These are phyloP conservation scores for Dolomedes plantarius DNA, from an alignment of 2,888 invertebrate species.

Conservation along the genomic window DNA sequence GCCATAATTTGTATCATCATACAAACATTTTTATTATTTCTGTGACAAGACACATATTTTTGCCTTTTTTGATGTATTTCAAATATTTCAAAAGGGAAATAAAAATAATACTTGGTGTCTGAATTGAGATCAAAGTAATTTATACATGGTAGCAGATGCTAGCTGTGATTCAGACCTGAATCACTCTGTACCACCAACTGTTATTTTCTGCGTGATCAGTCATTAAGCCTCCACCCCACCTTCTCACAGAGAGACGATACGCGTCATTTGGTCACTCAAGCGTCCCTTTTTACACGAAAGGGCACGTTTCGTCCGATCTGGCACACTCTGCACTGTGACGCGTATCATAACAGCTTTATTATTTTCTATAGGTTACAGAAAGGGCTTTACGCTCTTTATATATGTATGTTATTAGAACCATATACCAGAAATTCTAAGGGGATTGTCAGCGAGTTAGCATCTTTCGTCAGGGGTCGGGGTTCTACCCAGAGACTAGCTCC, in stretches of 20 bases:
- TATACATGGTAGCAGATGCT: conserved; percentile 38
- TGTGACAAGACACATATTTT: too few relatives aligned
- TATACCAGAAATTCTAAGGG: not conserved
- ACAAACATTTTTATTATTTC: too few relatives aligned
- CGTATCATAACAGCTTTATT: conserved; percentile 47
- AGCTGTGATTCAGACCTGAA: conserved; percentile 52
- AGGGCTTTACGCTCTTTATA: conserved; percentile 2
- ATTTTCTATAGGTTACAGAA: not conserved
- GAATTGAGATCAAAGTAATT: conserved; percentile 27
- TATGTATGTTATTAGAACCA: conserved; percentile 7
- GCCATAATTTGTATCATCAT: too few relatives aligned
- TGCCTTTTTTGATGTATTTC: too few relatives aligned
- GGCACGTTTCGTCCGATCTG: conserved; percentile 37
- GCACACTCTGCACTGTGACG: conserved; percentile 26
- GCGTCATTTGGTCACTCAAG: conserved; percentile 65
- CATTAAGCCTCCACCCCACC: conserved; percentile 42
- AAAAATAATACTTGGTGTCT: not conserved
- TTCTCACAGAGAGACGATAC: conserved; percentile 17
- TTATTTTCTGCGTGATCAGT: conserved; percentile 5
- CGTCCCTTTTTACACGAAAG: conserved; percentile 28
- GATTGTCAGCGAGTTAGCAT: not conserved
- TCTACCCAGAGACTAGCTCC: not conserved
- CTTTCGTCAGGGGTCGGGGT: not conserved
- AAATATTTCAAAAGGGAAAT: too few relatives aligned
- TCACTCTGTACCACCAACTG: conserved; percentile 39